Evolutionary conservation across 2,888 invertebrate genomes (phyloP), one percentile per base, ranked within the genome.

Genomic region (Dolichomitus sp.): DNA sequence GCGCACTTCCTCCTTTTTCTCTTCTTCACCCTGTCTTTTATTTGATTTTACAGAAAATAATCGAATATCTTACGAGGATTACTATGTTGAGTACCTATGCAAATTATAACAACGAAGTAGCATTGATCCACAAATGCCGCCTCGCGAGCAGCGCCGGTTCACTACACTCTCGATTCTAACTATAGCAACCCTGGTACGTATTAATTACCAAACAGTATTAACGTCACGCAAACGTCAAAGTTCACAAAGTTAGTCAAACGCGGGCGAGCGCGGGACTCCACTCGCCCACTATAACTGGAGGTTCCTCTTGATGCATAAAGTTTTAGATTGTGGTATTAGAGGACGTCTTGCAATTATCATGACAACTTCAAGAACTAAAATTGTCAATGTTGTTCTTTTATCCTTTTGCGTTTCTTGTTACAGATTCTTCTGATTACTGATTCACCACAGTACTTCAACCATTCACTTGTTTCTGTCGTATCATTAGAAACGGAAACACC

Each of bases 221-320:
- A 70, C 65, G 65, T 69, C 63, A 72, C 61, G 73, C 50, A 42
- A 80, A 78, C 65, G 33, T 59, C 23, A 70, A 77, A 76, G 81
- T 72, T 81, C 17, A 30, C 72, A 59, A 80, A 77, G 73, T 83
- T 83, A 50, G 76, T 74, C 57, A 74, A 80, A 72, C 79, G 66
- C 57, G 57, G 59, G 50, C 23, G 66, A 45, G 23, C 52, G 11
- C 17, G 45, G 50, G 63, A 33, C 37, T 59, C 70, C 45, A 78
- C 78, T 78, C 77, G 68, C 77, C 69, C 57, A 45, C 33, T 33
- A 54, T 37, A 74, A 63, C 40, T 78, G 54, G 37, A 66, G 59
- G 45, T 73, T 73, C 50, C 79, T 66, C 74, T 75, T 61, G 61
- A 57, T 73, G 63, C 82, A 79, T 54, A 73, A 76, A 83, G 61